Base-by-base conservation (phyloP, 2,888 invertebrate species). In the Mechanitis mazaeus region DNA sequence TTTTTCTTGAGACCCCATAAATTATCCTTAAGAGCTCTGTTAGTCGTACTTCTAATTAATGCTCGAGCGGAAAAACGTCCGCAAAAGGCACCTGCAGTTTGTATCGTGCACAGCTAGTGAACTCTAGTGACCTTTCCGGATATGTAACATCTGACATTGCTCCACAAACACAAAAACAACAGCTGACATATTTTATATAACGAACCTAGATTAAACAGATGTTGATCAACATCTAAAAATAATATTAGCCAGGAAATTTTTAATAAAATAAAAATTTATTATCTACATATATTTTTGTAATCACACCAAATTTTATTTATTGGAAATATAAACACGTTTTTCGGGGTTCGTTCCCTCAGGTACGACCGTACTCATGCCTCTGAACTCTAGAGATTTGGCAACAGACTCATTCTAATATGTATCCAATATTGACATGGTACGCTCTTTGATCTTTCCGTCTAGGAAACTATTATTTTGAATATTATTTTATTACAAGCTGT, bases 41-140 rank as follows among this genome's bases (percentile, higher is more conserved):
- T 56, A 59, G 58, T 59, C 60, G 54, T 58, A 46, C 58, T 66
- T 60, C 56, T 67, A 66, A 69, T 66, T 66, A 67, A 53, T 59
- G 54, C 54, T 63, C 66, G 68, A 64, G 59, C 60, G 56, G 53
- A n/a, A 45, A 54, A 38, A 55, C 69, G 68, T 64, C 65, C 68
- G 67, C 66, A 59, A 53, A n/a, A n/a, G 56, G 64, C 69, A 71
- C 71, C 71, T 71, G 70, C 64, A 58, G 20, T 54, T 45, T 63
- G 72, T 74, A 59, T 42, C 79, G 78, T 77, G 72, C 72, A 69
- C 71, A 65, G 78, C 72, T 77, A 72, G 68, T 80, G 82, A 80
- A 78, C 83, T 72, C 72, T 42, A 58, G 58, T 76, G 75, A 79
- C 80, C 82, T 83, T 79, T 78, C 66, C 69, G 64, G 71, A 71